A percentile compares a stretch with the other conserved stretches of the same genome.
Evolutionary conservation across 2,113 vertebrate species (phyloP).

Genomic region (Saimiri boliviensis): DNA sequence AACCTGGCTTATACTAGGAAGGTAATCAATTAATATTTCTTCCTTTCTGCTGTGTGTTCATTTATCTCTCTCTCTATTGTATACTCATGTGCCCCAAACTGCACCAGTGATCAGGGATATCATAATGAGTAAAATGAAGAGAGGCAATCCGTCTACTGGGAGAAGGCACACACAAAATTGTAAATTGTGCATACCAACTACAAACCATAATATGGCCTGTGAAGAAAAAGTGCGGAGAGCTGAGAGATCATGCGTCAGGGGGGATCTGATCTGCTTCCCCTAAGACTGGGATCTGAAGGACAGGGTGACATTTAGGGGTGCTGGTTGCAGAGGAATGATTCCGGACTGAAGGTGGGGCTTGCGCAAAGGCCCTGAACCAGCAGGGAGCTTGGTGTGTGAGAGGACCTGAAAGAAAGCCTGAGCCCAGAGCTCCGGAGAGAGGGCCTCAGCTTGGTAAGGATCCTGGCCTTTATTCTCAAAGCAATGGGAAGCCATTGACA

Average conservation of each 20-base stretch:
- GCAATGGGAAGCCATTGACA: conserved; percentile 45
- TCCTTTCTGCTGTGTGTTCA: neutral
- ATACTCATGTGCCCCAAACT: neutral
- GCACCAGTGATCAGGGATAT: neutral
- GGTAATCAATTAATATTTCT: neutral
- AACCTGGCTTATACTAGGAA: neutral
- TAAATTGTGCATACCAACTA: neutral
- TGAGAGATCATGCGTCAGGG: neutral
- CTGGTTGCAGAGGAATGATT: neutral
- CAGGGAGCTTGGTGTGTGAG: fast-evolving
- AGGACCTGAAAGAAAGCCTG: neutral
- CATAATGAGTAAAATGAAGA: neutral
- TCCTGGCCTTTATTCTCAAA: conserved; percentile 51
- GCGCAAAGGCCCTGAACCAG: conserved; percentile 47
- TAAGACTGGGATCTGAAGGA: neutral
- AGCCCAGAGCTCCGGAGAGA: neutral
- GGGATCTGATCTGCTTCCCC: neutral
- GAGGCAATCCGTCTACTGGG: neutral
- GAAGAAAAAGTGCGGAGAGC: neutral
- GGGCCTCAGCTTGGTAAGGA: neutral
- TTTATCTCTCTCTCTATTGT: neutral
- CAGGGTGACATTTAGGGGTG: neutral
- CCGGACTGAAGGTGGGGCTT: neutral
- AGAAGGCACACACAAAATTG: neutral
- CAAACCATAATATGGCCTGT: neutral